Conservation (phyloP, 1,140 invertebrate species). For the Drosophila pruinosa region DNA sequence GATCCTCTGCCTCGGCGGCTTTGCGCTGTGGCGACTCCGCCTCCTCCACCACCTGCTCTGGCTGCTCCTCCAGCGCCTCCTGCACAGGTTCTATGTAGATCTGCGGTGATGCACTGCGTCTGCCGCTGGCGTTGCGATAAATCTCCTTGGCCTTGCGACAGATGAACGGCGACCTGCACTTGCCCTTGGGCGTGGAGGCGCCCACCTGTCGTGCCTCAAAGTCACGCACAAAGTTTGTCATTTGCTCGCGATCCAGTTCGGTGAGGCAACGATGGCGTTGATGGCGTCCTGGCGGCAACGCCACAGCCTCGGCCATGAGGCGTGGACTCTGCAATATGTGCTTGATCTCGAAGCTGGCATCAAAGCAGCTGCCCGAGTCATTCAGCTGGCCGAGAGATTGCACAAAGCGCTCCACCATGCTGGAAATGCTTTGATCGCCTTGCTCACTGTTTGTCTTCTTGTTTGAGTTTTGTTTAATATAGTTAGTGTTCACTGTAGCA, state of each 20-base stretch:
- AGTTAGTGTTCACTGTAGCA: conserved; percentile 19
- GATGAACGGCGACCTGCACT: conserved; percentile 54
- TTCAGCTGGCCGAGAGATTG: conserved; percentile 73
- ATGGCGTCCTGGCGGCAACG: conserved; percentile 20
- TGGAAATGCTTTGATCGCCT: conserved; percentile 40
- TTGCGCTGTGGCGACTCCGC: conserved; percentile 18
- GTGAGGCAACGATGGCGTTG: conserved; percentile 64
- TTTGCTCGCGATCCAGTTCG: conserved; percentile 72
- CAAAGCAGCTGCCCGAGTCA: conserved; percentile 76
- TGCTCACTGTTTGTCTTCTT: conserved; percentile 8
- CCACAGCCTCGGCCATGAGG: conserved; percentile 5
- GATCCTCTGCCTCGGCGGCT: conserved; percentile 63
- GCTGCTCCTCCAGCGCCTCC: conserved; percentile 24
- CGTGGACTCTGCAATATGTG: conserved; percentile 50
- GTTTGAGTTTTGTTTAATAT: conserved; percentile 7
- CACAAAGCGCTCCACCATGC: conserved; percentile 74
- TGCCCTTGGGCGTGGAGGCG: conserved; percentile 53
- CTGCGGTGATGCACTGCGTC: conserved; percentile 72
- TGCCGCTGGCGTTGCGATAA: conserved; percentile 62
- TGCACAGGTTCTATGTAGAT: conserved; percentile 18
- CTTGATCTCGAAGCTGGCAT: conserved; percentile 80
- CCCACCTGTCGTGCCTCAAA: conserved; percentile 65
- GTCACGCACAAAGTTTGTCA: conserved; percentile 64
- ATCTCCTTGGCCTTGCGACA: conserved; percentile 71
- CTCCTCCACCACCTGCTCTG: background rate